Base-by-base conservation (phyloP, 2,888 invertebrate species). In the Agapostemon virescens region DNA sequence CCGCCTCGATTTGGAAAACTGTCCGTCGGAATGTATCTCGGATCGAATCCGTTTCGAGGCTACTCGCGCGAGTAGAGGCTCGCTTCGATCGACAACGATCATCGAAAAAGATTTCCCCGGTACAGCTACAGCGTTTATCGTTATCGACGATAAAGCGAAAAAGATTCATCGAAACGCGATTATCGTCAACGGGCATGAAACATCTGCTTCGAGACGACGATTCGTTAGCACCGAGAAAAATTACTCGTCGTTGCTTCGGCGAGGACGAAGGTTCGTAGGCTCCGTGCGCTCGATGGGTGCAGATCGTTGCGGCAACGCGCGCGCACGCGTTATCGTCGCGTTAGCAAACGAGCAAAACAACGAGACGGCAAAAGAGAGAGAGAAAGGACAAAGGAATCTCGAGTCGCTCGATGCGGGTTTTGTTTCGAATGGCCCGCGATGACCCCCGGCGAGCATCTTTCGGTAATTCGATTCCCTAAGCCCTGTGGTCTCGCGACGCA, bases 261-360 rank as follows among this genome's bases (percentile, higher is more conserved):
- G n/a, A 49, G 49, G n/a, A n/a, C 9, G 49, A n/a, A n/a, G 45
- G 55, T 55, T 40, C 26, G 11, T 26, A n/a, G n/a, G n/a, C n/a
- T n/a, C n/a, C n/a, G n/a, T n/a, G n/a, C n/a, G 33, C 55, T 63
- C 20, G 64, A 13, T 63, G 63, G 55, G 23, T 72, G 76, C 73
- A 80, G 79, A 83, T 77, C 73, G 73, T 81, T 81, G 76, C 77
- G 40, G 74, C 52, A 33, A 77, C 69, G 76, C 76, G 80, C 79
- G 79, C 77, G 75, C 40, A 9, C 55, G 26, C 79, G 45, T 79
- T 74, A 69, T 79, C 58, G 61, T 55, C 58, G 69, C n/a, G n/a
- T n/a, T n/a, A 40, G 38, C 15, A 52, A 63, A 40, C 9, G 63
- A 33, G 13, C n/a, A 26, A 33, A 9, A n/a, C n/a, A n/a, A n/a